Conservation (phyloP, 2,888 invertebrate species). For the Sesia bembeciformis region DNA sequence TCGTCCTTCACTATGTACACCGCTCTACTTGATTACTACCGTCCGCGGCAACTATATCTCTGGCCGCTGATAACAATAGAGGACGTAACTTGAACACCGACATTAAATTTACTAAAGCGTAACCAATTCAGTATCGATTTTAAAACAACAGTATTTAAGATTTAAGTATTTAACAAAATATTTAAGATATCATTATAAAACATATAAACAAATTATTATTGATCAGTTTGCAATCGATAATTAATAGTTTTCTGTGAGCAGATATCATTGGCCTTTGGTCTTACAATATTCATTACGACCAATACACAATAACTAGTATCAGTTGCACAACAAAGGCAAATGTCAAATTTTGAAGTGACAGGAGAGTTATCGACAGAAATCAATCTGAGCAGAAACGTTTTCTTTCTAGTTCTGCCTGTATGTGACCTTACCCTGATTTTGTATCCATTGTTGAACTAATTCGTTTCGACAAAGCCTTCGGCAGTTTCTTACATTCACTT, state of each 20-base stretch:
- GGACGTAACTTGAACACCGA: slow-evolving; percentile 12
- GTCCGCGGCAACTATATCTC: slow-evolving; percentile 14
- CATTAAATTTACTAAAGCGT: slow-evolving; percentile 9
- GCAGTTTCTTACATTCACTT: slow-evolving; percentile 35
- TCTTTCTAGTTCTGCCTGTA: slow-evolving; percentile 29
- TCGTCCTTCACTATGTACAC: slow-evolving; percentile 12
- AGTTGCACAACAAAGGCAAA: slow-evolving; percentile 16
- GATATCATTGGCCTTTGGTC: too few species aligned
- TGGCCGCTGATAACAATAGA: slow-evolving; percentile 24
- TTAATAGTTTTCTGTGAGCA: too few species aligned
- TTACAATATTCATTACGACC: not conserved
- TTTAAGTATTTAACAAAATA: too few species aligned
- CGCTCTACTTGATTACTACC: slow-evolving; percentile 6
- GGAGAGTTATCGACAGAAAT: slow-evolving; percentile 26
- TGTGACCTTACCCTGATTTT: slow-evolving; percentile 47
- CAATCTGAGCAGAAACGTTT: slow-evolving; percentile 19
- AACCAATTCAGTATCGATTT: slow-evolving; percentile 7
- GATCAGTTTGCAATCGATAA: too few species aligned
- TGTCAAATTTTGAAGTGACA: slow-evolving; percentile 15
- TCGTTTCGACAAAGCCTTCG: slow-evolving; percentile 34
- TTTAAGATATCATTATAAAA: slow-evolving; percentile 1
- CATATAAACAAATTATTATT: too few species aligned
- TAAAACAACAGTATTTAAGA: too few species aligned
- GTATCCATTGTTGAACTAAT: slow-evolving; percentile 25
- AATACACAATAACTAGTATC: slow-evolving; percentile 4